phyloP scores from a whole-genome alignment of 2,888 invertebrate species.

The Cactoblastis cactorum region DNA sequence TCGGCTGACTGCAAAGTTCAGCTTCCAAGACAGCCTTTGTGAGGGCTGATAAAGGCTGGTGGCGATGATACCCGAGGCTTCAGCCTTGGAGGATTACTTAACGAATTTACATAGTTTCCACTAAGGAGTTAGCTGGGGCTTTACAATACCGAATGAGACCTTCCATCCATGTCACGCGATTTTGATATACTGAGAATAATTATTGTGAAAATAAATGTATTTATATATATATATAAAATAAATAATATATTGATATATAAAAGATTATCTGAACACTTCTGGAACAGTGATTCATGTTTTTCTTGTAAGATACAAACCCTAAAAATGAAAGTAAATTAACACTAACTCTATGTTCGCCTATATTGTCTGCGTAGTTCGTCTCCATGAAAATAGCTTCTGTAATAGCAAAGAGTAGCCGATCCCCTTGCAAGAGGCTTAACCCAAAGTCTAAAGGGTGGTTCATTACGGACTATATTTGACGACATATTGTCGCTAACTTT shows the following conservation, averaged over 20 bases:
- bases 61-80: not conserved
- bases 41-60: not conserved
- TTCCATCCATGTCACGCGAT: not conserved
- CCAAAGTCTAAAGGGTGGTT: not conserved
- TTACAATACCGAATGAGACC: not conserved
- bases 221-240: no score
- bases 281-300: no score
- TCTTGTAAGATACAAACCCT: no score
- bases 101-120: not conserved
- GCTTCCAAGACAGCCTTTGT: not conserved
- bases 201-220: not conserved
- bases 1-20: not conserved
- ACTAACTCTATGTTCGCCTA: not conserved
- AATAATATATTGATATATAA: no score
- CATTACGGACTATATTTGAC: conserved; percentile 3
- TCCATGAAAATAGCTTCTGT: not conserved
- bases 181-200: not conserved
- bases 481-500: conserved; percentile 6
- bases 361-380: not conserved
- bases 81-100: not conserved
- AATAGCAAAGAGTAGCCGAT: not conserved
- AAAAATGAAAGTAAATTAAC: not conserved
- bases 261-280: no score
- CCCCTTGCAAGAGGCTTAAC: not conserved
- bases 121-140: not conserved